phyloP scores from a whole-genome alignment of 2,888 invertebrate genomes.

The Hydraecia micacea region DNA sequence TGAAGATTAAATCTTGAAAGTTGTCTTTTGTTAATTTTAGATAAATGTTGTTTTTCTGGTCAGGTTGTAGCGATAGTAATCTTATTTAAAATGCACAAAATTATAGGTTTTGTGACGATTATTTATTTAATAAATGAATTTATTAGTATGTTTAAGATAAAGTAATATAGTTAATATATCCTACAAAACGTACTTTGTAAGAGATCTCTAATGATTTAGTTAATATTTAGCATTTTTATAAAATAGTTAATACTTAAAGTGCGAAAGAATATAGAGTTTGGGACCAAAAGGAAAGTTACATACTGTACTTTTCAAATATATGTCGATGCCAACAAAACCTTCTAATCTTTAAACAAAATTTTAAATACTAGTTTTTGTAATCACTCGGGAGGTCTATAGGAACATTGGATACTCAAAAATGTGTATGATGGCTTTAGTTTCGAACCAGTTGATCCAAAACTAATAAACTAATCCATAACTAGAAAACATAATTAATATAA shows the following conservation, averaged over 20 bases:
- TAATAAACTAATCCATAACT: too few relatives aligned
- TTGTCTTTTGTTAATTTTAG: constrained; percentile 32
- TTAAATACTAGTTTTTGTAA: constrained; percentile 7
- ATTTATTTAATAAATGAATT: constrained; percentile 53
- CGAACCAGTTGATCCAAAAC: neutral
- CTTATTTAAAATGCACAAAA: constrained; percentile 58
- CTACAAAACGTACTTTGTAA: constrained; percentile 48
- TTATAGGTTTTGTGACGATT: constrained; percentile 48
- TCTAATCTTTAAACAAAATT: neutral
- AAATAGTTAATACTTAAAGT: constrained; percentile 15
- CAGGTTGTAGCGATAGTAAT: constrained; percentile 35
- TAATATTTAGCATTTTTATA: constrained; percentile 20
- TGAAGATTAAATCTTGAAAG: constrained; percentile 38
- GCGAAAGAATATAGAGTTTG: constrained; percentile 42
- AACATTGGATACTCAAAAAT: constrained; percentile 1
- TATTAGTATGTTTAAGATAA: constrained; percentile 40
- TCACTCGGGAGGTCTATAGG: neutral
- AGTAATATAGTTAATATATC: constrained; percentile 42
- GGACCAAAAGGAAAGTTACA: constrained; percentile 55
- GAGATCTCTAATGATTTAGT: constrained; percentile 57
- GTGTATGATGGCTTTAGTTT: neutral
- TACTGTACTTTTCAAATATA: constrained; percentile 30
- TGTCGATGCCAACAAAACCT: constrained; percentile 10
- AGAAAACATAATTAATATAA: neutral
- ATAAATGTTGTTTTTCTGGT: constrained; percentile 55